These are phyloP conservation scores for Pterocles gutturalis DNA, from an alignment of 2,113 vertebrate species.

Conservation along the genomic window DNA sequence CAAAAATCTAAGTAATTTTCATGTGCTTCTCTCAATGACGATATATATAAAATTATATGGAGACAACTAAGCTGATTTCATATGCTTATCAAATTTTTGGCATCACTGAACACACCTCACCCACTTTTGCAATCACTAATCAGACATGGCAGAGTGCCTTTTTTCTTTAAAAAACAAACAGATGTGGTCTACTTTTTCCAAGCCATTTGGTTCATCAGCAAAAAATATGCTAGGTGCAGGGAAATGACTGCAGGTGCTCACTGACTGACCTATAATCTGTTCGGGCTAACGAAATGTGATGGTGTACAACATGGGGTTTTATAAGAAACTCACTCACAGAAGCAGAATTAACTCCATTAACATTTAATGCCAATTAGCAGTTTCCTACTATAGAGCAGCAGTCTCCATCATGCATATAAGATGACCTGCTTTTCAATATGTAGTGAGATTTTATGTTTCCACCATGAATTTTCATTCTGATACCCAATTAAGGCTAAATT, in stretches of 20 bases:
- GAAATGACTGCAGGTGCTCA: slow-evolving; percentile 16
- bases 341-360: slow-evolving; percentile 58
- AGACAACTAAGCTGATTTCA: neutral
- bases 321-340: neutral
- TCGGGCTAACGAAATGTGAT: slow-evolving; percentile 31
- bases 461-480: neutral
- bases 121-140: neutral
- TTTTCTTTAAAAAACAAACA: neutral
- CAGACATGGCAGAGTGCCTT: neutral
- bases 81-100: neutral
- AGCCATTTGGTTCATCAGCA: neutral
- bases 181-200: neutral
- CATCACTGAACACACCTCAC: neutral
- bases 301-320: neutral
- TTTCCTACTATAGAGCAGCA: neutral
- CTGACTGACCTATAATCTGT: neutral
- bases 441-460: slow-evolving; percentile 35
- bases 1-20: neutral
- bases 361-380: slow-evolving; percentile 62
- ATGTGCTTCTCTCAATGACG: neutral
- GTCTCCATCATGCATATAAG: neutral
- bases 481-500: slow-evolving; percentile 39
- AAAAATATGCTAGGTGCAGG: neutral
- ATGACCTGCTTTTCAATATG: slow-evolving; percentile 43
- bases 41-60: neutral